A percentile compares a stretch with the other conserved stretches of the same genome.
Evolutionary conservation across 2,113 vertebrate genomes (phyloP).

Genomic region (Alligator sinensis): DNA sequence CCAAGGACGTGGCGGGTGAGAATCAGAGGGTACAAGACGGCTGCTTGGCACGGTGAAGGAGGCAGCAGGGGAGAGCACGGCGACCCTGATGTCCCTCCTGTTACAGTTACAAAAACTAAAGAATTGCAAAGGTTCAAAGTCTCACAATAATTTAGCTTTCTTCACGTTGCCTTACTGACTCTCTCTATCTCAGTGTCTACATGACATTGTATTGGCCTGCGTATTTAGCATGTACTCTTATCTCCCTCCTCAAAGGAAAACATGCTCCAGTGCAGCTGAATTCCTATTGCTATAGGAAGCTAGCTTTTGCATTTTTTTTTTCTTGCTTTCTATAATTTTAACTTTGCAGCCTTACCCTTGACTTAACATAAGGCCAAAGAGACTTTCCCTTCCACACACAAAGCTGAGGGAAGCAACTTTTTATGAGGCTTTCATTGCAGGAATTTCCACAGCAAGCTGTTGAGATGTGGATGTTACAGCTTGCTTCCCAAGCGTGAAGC

Average conservation of each 20-base stretch:
- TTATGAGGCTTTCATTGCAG: neutral
- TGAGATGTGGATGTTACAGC: neutral
- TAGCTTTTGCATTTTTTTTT: neutral
- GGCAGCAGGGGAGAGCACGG: too few relatives aligned
- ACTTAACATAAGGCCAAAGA: neutral
- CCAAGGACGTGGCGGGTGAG: too few relatives aligned
- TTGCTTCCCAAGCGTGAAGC: neutral
- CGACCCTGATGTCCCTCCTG: too few relatives aligned
- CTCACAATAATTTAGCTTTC: neutral
- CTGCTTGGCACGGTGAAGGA: too few relatives aligned
- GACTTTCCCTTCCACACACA: neutral
- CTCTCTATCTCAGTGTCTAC: neutral
- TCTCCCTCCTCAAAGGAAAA: neutral
- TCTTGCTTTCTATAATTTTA: neutral
- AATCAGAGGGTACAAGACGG: too few relatives aligned
- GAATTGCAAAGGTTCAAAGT: neutral
- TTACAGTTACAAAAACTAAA: neutral
- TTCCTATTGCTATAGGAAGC: neutral
- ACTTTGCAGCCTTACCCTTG: neutral
- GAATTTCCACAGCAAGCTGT: neutral
- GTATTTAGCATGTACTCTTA: neutral
- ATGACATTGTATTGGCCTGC: neutral
- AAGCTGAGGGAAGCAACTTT: neutral
- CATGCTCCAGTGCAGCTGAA: neutral
- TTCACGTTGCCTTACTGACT: neutral